These are phyloP conservation scores for Pagrus major DNA, from an alignment of 2,113 vertebrate genomes.

Conservation along the genomic window DNA sequence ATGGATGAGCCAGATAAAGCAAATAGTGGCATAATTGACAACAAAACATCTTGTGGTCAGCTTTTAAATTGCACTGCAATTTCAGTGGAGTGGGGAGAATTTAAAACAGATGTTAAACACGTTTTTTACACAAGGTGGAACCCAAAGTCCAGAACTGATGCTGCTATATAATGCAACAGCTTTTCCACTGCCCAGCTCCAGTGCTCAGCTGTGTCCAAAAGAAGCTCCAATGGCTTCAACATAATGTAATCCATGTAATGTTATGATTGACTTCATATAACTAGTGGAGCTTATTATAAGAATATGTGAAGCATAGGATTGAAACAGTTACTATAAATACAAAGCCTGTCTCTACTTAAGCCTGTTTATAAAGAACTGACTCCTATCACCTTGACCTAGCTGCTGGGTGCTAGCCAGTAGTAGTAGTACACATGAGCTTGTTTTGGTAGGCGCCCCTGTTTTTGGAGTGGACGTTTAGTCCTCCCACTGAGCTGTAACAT, in stretches of 20 bases:
- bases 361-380: neutral
- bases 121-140: slow-evolving; percentile 13
- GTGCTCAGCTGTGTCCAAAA: neutral
- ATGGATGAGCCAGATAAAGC: neutral
- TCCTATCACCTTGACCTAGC: slow-evolving; percentile 42
- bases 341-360: slow-evolving; percentile 6
- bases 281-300: neutral
- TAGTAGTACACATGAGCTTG: neutral
- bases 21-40: neutral
- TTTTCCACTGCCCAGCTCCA: neutral
- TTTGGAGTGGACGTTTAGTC: neutral
- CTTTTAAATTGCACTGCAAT: neutral
- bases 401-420: neutral
- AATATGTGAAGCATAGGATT: slow-evolving; percentile 15
- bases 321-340: slow-evolving; percentile 37
- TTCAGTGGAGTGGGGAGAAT: neutral
- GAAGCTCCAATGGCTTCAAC: neutral
- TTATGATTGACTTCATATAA: neutral
- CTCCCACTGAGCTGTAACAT: neutral
- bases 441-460: slow-evolving; percentile 11
- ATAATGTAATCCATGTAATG: neutral
- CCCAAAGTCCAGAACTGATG: neutral
- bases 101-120: neutral
- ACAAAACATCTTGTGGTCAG: neutral
- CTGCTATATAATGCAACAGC: neutral